Evolutionary conservation across 2,113 vertebrate genomes (phyloP).

Genomic region (Butorides virescens): DNA sequence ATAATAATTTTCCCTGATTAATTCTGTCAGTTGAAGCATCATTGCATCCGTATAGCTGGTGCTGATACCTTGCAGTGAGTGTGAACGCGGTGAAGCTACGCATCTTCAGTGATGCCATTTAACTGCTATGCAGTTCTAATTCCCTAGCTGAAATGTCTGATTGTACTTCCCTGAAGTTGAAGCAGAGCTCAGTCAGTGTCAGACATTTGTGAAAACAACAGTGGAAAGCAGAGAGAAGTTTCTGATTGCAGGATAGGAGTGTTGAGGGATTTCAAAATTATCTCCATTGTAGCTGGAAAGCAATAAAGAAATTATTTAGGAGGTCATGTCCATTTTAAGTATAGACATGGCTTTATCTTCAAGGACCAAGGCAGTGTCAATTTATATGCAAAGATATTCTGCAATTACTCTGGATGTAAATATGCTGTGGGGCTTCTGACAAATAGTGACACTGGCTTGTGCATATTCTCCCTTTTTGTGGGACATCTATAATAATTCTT

Average conservation of each 20-base stretch:
- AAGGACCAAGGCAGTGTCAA: conserved; percentile 22
- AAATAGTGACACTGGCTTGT: not conserved
- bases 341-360: conserved; percentile 22
- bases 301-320: conserved; percentile 16
- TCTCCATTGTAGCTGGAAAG: conserved; percentile 14
- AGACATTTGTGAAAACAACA: conserved; percentile 4
- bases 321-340: not conserved
- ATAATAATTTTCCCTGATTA: not conserved
- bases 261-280: not conserved
- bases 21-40: not conserved
- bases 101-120: not conserved
- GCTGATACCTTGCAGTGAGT: not conserved
- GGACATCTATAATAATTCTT: not conserved
- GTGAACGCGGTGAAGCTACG: not conserved
- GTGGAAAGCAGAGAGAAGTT: not conserved
- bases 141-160: not conserved
- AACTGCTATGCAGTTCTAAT: not conserved
- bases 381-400: conserved; percentile 56
- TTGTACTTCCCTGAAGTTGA: not conserved
- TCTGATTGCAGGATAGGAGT: not conserved
- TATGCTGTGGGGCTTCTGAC: not conserved
- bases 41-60: not conserved
- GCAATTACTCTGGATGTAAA: conserved; percentile 55
- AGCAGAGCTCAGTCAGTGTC: not conserved
- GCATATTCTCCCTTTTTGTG: not conserved